Evolutionary conservation across 2,888 invertebrate species (phyloP).

Genomic region (Drosophila picticornis): DNA sequence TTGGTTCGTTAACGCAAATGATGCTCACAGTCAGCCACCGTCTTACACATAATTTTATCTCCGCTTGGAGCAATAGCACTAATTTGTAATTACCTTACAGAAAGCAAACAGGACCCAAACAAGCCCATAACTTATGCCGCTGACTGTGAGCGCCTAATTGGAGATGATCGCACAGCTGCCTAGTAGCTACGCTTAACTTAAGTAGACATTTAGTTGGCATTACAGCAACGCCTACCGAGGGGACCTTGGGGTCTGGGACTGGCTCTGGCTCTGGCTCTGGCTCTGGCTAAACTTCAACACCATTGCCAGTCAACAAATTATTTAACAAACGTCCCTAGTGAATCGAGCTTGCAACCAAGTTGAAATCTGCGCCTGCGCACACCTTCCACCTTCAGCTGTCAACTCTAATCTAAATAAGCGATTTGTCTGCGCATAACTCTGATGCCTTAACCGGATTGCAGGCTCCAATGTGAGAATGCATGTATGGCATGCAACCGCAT

Average conservation of each 20-base stretch:
- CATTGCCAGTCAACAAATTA: constrained; percentile 26
- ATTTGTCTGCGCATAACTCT: constrained; percentile 74
- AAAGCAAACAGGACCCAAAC: not conserved
- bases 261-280: not conserved
- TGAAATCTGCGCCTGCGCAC: constrained; percentile 31
- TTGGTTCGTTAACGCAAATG: constrained; percentile 35
- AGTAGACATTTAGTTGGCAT: constrained; percentile 69
- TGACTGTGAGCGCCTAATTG: constrained; percentile 54
- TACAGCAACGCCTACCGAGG: constrained; percentile 48
- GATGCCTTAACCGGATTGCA: constrained; percentile 49
- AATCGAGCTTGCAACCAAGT: constrained; percentile 48
- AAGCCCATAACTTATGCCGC: constrained; percentile 27
- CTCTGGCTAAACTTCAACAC: constrained; percentile 43
- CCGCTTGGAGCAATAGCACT: constrained; percentile 4
- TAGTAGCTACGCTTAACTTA: constrained; percentile 50
- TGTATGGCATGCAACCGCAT: constrained; percentile 36
- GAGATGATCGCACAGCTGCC: constrained; percentile 63
- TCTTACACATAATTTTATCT: constrained; percentile 48
- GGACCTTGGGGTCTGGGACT: not conserved
- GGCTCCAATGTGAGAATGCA: constrained; percentile 5
- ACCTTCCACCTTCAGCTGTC: constrained; percentile 52
- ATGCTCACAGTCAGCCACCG: constrained; percentile 42
- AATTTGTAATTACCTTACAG: constrained; percentile 39
- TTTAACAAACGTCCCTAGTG: constrained; percentile 25
- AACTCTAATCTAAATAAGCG: constrained; percentile 75